Percentiles rank a stretch among this genome's conserved stretches.
These are phyloP conservation scores for Heteromurus nitidus DNA, from an alignment of 2,888 invertebrate species.

Conservation along the genomic window DNA sequence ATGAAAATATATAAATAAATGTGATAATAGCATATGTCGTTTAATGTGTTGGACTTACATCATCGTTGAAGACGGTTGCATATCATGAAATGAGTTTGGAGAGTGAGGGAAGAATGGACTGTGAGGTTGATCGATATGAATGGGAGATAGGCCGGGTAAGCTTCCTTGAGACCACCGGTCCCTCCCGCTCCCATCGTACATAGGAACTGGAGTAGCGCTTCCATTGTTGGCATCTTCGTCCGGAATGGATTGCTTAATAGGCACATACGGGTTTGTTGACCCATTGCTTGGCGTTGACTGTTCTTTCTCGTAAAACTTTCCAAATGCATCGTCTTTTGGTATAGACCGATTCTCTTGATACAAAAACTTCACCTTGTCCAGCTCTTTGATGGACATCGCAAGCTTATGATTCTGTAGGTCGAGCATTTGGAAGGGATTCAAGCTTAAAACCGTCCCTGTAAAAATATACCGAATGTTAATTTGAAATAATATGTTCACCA, in stretches of 20 bases:
- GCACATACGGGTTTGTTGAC: conserved; percentile 13
- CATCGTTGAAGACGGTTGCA: background rate
- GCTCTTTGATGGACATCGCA: conserved; percentile 31
- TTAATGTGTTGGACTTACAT: background rate
- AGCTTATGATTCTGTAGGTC: conserved; percentile 41
- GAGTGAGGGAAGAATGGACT: conserved; percentile 33
- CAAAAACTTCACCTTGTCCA: conserved; percentile 39
- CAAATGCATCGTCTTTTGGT: conserved; percentile 91
- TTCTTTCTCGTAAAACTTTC: conserved; percentile 83
- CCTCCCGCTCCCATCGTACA: conserved; percentile 26
- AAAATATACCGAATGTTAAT: too few relatives aligned
- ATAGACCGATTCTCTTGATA: conserved; percentile 6
- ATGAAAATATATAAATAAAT: background rate
- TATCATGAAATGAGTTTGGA: conserved; percentile 10
- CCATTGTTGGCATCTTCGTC: conserved; percentile 31
- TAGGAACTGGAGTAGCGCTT: conserved; percentile 34
- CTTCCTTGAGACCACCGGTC: conserved; percentile 15
- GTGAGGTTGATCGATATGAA: conserved; percentile 15
- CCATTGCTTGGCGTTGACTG: background rate
- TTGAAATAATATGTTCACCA: too few relatives aligned
- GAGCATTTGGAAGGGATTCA: conserved; percentile 45
- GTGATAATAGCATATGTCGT: too few relatives aligned
- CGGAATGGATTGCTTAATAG: conserved; percentile 18
- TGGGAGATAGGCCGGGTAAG: conserved; percentile 38
- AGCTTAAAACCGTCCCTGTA: conserved; percentile 40